Evolutionary conservation across 2,113 vertebrate species (phyloP).

Genomic region (Sturnus vulgaris): DNA sequence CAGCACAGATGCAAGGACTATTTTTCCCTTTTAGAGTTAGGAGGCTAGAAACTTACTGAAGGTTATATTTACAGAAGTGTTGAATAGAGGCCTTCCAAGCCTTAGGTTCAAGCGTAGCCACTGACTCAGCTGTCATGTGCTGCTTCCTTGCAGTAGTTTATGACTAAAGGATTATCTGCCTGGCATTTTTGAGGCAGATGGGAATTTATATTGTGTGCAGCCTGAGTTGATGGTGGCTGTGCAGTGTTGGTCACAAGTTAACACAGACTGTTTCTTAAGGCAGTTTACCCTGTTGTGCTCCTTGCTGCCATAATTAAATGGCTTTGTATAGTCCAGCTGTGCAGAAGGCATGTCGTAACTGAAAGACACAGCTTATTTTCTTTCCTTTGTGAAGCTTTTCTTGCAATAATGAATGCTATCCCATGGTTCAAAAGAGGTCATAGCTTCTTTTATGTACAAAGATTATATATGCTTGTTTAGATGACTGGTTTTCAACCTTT

Average conservation of each 20-base stretch:
- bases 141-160: background rate
- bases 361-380: conserved; percentile 37
- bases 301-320: conserved; percentile 21
- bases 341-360: background rate
- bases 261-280: background rate
- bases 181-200: background rate
- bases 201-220: background rate
- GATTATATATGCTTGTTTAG: background rate
- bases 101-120: background rate
- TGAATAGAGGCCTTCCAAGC: background rate
- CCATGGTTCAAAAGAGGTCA: conserved; percentile 2
- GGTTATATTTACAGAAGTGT: background rate
- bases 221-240: background rate
- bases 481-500: background rate
- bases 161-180: background rate
- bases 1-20: background rate
- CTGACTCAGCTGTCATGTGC: background rate
- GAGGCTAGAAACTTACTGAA: background rate
- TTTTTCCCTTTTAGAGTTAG: background rate
- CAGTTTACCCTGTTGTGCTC: background rate
- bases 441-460: conserved; percentile 9
- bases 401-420: background rate
- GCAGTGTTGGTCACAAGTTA: background rate
- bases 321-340: background rate
- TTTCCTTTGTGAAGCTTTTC: background rate